A percentile compares a stretch with the other conserved stretches of the same genome.
phyloP scores from a whole-genome alignment of 2,797 vertebrate species.

The Acanthopagrus latus region DNA sequence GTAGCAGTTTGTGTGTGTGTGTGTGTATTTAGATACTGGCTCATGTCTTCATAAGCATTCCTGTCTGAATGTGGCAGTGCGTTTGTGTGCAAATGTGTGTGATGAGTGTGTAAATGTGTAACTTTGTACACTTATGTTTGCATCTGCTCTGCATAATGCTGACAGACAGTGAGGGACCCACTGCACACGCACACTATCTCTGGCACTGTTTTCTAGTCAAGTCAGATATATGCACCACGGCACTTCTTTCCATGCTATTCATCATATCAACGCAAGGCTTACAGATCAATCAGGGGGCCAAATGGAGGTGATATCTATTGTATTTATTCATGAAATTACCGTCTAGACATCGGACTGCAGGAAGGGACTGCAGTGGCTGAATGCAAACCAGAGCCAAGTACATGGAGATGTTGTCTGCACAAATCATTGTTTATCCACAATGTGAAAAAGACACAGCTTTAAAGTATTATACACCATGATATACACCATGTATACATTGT shows the following conservation, averaged over 20 bases:
- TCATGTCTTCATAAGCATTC: constrained; percentile 20
- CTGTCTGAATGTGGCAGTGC: constrained; percentile 14
- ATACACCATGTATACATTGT: too few relatives aligned
- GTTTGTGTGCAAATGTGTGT: constrained; percentile 13
- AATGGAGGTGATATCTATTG: constrained; percentile 54
- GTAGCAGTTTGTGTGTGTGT: constrained; percentile 18
- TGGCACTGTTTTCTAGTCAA: constrained; percentile 50
- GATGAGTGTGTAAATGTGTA: constrained; percentile 9
- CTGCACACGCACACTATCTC: constrained; percentile 1
- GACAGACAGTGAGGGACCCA: constrained; percentile 38
- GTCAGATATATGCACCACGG: constrained; percentile 34
- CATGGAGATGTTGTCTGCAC: background rate
- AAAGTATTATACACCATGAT: background rate
- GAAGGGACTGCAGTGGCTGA: constrained; percentile 35
- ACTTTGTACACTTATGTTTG: constrained; percentile 9
- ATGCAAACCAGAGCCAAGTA: constrained; percentile 51
- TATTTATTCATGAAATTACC: constrained; percentile 69
- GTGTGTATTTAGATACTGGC: constrained; percentile 4
- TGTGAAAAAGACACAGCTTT: constrained; percentile 5
- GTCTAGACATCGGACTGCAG: constrained; percentile 54
- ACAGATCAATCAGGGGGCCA: constrained; percentile 58
- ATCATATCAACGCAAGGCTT: constrained; percentile 56
- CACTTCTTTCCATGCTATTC: constrained; percentile 43
- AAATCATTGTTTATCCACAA: constrained; percentile 13
- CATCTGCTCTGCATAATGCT: constrained; percentile 63